These are phyloP conservation scores for Drosophila affinis DNA, from an alignment of 2,888 invertebrate genomes.

Conservation along the genomic window DNA sequence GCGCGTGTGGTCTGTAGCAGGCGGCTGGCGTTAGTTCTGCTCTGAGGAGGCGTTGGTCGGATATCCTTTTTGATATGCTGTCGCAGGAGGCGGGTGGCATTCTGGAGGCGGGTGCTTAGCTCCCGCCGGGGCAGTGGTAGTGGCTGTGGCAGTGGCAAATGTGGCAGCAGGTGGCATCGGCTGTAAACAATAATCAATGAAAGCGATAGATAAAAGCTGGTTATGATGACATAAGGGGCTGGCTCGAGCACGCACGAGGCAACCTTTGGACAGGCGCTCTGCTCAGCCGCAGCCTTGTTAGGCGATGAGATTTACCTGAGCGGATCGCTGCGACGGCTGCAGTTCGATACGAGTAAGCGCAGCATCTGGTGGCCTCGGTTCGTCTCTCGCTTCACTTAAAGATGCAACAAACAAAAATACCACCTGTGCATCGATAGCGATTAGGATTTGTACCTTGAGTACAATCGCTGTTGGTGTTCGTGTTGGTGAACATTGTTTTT, in stretches of 20 bases:
- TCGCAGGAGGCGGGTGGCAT: constrained; percentile 56
- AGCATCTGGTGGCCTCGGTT: constrained; percentile 61
- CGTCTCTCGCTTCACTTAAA: constrained; percentile 48
- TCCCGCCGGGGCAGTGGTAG: constrained; percentile 33
- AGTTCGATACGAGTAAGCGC: constrained; percentile 72
- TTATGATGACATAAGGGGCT: constrained; percentile 49
- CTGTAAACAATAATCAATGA: constrained; percentile 42
- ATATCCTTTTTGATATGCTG: constrained; percentile 38
- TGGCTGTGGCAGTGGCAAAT: constrained; percentile 52
- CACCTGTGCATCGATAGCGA: background rate
- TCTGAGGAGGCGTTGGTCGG: background rate
- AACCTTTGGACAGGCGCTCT: background rate
- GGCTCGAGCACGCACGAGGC: background rate
- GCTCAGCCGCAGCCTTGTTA: background rate
- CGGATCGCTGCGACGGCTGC: constrained; percentile 69
- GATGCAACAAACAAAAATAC: background rate
- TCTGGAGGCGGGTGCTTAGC: constrained; percentile 51
- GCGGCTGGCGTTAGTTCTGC: constrained; percentile 27
- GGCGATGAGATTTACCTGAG: constrained; percentile 61
- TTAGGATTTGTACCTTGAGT: background rate
- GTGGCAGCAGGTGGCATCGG: constrained; percentile 54
- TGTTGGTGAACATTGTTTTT: too few relatives aligned
- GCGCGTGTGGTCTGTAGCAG: constrained; percentile 59
- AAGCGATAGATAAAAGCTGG: background rate
- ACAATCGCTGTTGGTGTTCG: too few relatives aligned